Evolutionary conservation across 2,113 vertebrate species (phyloP), one percentile per base, ranked within the genome.

Genomic region (Strix uralensis): DNA sequence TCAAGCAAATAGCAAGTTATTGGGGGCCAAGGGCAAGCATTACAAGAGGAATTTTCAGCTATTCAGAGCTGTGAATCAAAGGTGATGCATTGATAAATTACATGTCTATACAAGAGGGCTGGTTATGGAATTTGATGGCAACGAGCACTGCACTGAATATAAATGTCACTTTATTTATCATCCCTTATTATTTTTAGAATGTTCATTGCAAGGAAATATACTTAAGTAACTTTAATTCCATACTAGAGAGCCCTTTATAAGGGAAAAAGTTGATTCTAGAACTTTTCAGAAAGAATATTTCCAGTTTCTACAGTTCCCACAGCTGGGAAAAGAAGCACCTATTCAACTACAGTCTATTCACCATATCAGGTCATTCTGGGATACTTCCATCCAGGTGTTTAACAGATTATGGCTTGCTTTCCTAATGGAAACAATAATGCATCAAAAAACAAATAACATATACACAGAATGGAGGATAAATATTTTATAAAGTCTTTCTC

Each of bases 151-250:
- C 40, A 61, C 40, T 92, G 90, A 90, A 92, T 95, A 77, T 90
- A 92, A 94, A 94, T 78, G 85, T 90, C 90, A 95, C 90, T 71
- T 94, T 96, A 88, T 94, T 97, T 97, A 96, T 94, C 81, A 92
- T 85, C 36, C 21, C 40, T 54, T 78, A 34, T 74, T 92, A 95
- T 95, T 95, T 95, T 94, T 88, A 94, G 88, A 82, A 88, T 81
- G 75, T 83, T 90, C 51, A 58, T 62, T 89, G 86, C 83, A 89
- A 91, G 70, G 78, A 94, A 94, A 92, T 87, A 85, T 4, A 94
- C 86, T 92, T 71, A 91, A 5, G 15, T 46, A 85, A 91, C 78
- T 84, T 91, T 54, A 77, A 88, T 90, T 92, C 71, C 88, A 19
- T 38, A 79, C 32, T 90, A 59, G 58, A 90, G 90, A 86, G 9